Evolutionary conservation across 2,113 vertebrate species (phyloP).

Genomic region (Proteles cristata): DNA sequence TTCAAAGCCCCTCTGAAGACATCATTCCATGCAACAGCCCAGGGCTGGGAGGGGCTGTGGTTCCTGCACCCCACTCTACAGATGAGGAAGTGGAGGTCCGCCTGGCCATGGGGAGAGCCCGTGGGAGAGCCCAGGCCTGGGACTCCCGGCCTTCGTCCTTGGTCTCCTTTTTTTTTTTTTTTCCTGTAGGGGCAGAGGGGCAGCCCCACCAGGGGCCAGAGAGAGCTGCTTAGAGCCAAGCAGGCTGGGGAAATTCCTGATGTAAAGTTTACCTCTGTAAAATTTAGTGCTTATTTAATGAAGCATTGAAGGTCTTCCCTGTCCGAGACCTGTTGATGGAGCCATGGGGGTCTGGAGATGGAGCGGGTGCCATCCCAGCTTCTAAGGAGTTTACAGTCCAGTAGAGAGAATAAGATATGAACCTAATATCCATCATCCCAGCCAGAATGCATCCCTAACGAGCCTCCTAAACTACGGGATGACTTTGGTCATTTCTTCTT

Average conservation of each 20-base stretch:
- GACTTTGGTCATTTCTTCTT: neutral
- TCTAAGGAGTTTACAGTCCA: neutral
- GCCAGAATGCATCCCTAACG: neutral
- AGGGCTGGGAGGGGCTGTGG: fast-evolving
- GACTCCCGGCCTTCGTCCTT: neutral
- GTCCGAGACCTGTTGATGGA: neutral
- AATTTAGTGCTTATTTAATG: neutral
- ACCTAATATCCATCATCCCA: fast-evolving
- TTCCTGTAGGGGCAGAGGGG: neutral
- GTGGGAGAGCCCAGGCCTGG: neutral
- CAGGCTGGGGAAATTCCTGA: neutral
- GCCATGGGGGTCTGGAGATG: fast-evolving
- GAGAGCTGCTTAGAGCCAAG: neutral
- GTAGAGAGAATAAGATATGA: neutral
- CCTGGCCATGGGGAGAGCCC: neutral
- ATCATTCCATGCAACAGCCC: neutral
- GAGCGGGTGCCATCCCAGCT: neutral
- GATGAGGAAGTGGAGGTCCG: neutral
- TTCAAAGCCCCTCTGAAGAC: neutral
- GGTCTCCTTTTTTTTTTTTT: neutral
- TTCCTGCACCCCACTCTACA: neutral
- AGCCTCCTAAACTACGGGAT: no score
- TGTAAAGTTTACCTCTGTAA: neutral
- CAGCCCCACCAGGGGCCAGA: neutral
- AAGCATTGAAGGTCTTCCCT: neutral